Base-by-base conservation (phyloP, 2,113 vertebrate genomes). In the Hypanus sabinus region DNA sequence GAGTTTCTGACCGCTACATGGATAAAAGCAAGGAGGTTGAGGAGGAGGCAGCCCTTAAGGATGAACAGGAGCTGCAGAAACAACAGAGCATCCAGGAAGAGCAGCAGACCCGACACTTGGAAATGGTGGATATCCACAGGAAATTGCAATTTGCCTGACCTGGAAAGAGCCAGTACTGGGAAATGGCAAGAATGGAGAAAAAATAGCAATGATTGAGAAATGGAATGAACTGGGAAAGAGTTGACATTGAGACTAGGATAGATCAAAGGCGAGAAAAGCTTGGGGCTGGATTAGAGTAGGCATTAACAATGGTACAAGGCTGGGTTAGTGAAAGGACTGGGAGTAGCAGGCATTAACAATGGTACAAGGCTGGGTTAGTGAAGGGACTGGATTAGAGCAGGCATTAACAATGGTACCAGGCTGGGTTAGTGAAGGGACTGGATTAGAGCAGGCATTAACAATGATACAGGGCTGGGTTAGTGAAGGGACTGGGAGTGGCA, bases 1-100 rank as follows among this genome's bases (percentile, higher is more conserved):
- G 96, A 65, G 96, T 98, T 68, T 96, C 97, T 76, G 95, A 96
- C 87, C 95, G 92, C 91, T 98, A 97, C 95, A 96, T 97, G 95
- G 95, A 94, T 60, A 97, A 96, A 96, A 95, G 94, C 71, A 97
- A 96, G 92, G 94, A 95, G 9, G 46, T 94, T 94, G 95, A 95
- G 93, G 94, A 96, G 93, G 96, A 95, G 87, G 94, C 96, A 80
- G 94, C 94, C 95, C 30, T 0, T 85, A 94, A 93, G 22, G 94
- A 94, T 76, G 94, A 95, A 87, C 95, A 95, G 94, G 96, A 97
- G 75, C 94, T 97, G 65, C 96, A 96, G 95, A 96, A 95, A 94
- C 83, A 95, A 94, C 95, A 96, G 94, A 97, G 95, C 94, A 30
- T 96, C 20, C 96, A 96, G 94, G 96, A 97, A 77, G 95, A 97